These are phyloP conservation scores for Trissonchulus latispiculum DNA, from an alignment of 2,888 invertebrate genomes.

Conservation along the genomic window DNA sequence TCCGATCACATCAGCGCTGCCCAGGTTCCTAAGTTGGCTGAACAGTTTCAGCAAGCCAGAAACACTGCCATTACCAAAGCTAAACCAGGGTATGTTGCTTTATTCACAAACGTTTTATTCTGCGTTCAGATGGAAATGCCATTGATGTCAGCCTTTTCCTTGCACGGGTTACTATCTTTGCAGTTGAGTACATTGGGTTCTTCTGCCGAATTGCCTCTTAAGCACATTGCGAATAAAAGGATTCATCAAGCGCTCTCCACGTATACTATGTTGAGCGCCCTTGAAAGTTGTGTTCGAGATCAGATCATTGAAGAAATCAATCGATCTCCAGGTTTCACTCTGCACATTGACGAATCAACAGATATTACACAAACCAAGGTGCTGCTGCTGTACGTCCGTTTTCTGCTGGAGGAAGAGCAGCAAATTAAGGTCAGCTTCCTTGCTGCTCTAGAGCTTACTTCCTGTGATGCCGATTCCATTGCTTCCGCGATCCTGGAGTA, in stretches of 20 bases:
- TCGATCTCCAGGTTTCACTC: not conserved
- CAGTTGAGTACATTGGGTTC: not conserved
- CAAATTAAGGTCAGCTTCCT: too few relatives aligned
- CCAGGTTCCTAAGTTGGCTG: not conserved
- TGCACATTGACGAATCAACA: slow-evolving; percentile 2
- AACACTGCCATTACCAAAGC: not conserved
- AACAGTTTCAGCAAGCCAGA: not conserved
- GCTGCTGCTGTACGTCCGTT: not conserved
- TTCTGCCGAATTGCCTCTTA: not conserved
- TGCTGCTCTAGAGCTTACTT: not conserved
- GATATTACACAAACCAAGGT: not conserved
- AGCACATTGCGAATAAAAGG: not conserved
- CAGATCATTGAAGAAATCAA: not conserved
- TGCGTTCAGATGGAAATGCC: not conserved
- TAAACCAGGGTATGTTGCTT: not conserved
- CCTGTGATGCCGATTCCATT: not conserved
- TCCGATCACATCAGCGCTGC: not conserved
- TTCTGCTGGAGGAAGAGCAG: too few relatives aligned
- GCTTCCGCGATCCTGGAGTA: not conserved
- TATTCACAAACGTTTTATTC: slow-evolving; percentile 4
- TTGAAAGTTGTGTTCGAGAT: not conserved
- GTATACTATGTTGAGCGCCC: not conserved
- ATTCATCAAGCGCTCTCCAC: not conserved
- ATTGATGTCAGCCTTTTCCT: not conserved
- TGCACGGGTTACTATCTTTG: not conserved